Conservation (phyloP, 2,888 invertebrate species). For the Erebia ligea region DNA sequence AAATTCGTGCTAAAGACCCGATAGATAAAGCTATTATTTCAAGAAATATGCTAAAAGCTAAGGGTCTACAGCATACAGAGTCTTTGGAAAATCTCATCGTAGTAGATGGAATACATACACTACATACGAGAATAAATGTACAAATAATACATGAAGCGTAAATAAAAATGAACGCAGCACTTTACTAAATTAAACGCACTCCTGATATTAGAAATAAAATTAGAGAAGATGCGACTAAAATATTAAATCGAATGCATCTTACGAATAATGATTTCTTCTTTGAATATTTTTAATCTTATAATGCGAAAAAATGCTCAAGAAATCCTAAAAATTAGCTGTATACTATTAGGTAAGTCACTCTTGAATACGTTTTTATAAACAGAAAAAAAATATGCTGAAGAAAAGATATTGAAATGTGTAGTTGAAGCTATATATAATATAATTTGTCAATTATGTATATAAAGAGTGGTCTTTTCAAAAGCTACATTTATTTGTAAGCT, state of each 20-base stretch:
- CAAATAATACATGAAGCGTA: constrained; percentile 37
- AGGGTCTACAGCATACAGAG: constrained; percentile 1
- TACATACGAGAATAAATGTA: constrained; percentile 10
- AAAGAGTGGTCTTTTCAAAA: no score
- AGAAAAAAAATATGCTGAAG: no score
- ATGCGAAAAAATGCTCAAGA: no score
- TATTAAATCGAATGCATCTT: constrained; percentile 21
- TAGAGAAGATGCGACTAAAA: constrained; percentile 41
- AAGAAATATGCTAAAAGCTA: background rate
- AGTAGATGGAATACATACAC: constrained; percentile 26
- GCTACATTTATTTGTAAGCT: no score
- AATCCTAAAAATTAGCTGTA: no score
- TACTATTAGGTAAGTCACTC: no score
- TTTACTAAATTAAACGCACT: constrained; percentile 49
- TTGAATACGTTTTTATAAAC: no score
- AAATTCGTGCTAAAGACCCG: background rate
- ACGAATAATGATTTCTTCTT: no score
- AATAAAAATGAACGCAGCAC: constrained; percentile 45
- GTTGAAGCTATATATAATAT: no score
- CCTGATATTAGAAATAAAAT: constrained; percentile 37
- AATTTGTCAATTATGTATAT: no score
- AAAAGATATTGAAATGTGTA: no score
- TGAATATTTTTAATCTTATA: no score
- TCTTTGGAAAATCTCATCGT: constrained; percentile 22
- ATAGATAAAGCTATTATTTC: background rate